Conservation (phyloP, 2,888 invertebrate genomes). For the Zaprionus lineosus region DNA sequence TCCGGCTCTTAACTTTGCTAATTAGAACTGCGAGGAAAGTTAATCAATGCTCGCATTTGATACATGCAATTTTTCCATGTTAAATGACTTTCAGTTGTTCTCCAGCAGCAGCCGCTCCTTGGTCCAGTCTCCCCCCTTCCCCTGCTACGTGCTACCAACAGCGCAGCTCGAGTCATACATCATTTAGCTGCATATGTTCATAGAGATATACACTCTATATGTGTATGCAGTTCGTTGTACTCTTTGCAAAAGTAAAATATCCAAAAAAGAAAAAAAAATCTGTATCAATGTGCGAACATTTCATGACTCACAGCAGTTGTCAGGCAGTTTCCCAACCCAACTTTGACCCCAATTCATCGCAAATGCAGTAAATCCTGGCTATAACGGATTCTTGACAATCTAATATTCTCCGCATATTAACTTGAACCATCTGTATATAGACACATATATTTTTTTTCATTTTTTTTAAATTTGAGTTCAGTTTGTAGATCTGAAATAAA, state of each 20-base stretch:
- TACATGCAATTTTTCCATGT: conserved; percentile 28
- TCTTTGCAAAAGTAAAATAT: conserved; percentile 13
- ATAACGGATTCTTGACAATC: not conserved
- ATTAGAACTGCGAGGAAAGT: conserved; percentile 29
- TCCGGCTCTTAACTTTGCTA: conserved; percentile 27
- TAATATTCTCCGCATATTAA: too few relatives aligned
- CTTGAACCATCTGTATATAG: not conserved
- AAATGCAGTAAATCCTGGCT: conserved; percentile 11
- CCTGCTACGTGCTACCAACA: conserved; percentile 24
- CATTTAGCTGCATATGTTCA: conserved; percentile 43
- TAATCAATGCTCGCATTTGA: conserved; percentile 16
- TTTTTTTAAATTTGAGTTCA: too few relatives aligned
- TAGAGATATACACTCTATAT: conserved; percentile 18
- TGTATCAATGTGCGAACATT: conserved; percentile 51
- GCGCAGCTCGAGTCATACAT: conserved; percentile 48
- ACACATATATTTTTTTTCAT: not conserved
- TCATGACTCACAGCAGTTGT: conserved; percentile 57
- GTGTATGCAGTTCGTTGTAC: conserved; percentile 7
- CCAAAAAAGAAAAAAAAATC: conserved; percentile 40
- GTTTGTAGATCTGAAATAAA: too few relatives aligned
- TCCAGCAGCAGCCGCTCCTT: not conserved
- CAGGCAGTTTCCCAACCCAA: conserved; percentile 44
- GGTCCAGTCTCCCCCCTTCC: conserved; percentile 9
- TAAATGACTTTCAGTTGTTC: not conserved
- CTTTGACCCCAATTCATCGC: conserved; percentile 50